Conservation (phyloP, 1,140 invertebrate genomes). For the Gonatopus flavifemur region DNA sequence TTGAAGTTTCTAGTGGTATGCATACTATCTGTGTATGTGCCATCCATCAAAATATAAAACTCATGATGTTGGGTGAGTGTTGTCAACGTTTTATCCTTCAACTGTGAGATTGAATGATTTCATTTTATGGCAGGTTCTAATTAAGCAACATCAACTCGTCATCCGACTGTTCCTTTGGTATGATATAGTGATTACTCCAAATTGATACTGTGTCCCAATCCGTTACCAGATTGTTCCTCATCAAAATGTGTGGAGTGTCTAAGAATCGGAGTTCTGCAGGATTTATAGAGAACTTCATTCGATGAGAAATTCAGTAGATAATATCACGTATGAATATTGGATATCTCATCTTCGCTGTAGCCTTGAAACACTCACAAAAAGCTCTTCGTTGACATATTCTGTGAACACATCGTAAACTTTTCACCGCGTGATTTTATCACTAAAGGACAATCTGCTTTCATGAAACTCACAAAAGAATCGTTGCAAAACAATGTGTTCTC, state of each 20-base stretch:
- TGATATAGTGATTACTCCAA: too few species aligned
- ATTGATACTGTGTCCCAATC: too few species aligned
- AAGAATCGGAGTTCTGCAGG: not conserved
- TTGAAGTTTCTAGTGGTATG: constrained; percentile 20
- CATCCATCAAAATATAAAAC: constrained; percentile 29
- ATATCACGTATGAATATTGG: not conserved
- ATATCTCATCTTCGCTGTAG: not conserved
- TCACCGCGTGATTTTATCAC: constrained; percentile 20
- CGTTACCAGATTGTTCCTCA: too few species aligned
- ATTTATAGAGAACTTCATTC: not conserved
- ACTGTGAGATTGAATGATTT: too few species aligned
- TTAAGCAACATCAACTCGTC: not conserved
- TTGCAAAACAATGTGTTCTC: too few species aligned
- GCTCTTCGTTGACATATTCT: constrained; percentile 14
- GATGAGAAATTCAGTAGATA: constrained; percentile 1
- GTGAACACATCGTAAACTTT: not conserved
- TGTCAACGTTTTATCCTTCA: not conserved
- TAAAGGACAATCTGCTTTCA: too few species aligned
- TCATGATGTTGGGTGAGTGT: constrained; percentile 20
- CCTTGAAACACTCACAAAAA: constrained; percentile 5
- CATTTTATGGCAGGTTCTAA: too few species aligned
- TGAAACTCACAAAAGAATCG: too few species aligned
- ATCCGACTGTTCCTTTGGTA: not conserved
- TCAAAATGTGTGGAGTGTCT: too few species aligned
- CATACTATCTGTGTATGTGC: constrained; percentile 31